Base-by-base conservation (phyloP, 2,113 vertebrate species). In the Toxotes jaculatrix region DNA sequence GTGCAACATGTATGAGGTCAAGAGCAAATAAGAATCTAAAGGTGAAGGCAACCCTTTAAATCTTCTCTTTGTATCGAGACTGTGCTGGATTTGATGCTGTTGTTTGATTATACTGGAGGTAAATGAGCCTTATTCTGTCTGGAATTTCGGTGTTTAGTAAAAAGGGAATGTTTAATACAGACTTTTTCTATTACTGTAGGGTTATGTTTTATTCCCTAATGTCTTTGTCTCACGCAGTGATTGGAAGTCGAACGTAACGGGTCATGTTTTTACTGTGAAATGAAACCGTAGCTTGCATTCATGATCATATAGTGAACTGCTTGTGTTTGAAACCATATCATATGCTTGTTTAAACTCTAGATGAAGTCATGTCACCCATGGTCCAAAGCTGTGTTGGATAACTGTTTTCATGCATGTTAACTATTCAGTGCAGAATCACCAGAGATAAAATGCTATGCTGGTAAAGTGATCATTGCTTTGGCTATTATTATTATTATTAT, bases 211-310 rank as follows among this genome's bases (percentile, higher is more conserved):
- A 76, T 63, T 64, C 55, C 70, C 38, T 77, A 12, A 66, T 42
- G 60, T 71, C 32, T 55, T 66, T 32, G 43, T 82, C 79, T 83
- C 77, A 17, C 67, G n/a, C 8, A 3, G 51, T 80, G 56, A 70
- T 57, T 61, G 14, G 27, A 82, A 72, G 36, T 45, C 4, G 42
- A 64, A 45, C 55, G 32, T 40, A 57, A 62, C 6, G 21, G 73
- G 63, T 77, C 4, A 34, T 63, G 60, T 86, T 90, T 85, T 86
- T 78, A 84, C 75, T 92, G 85, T 92, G 79, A 89, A 90, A 43
- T 85, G 32, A 79, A 83, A 64, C 32, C 32, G 23, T 66, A 49
- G 74, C 65, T 62, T 86, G 80, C 27, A n/a, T 65, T 76, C 64
- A 71, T 77, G 63, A 55, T 78, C 45, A 8, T 49, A 27, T 23